Evolutionary conservation across 2,797 vertebrate genomes (phyloP).

Genomic region (Halcyon chelicuti): DNA sequence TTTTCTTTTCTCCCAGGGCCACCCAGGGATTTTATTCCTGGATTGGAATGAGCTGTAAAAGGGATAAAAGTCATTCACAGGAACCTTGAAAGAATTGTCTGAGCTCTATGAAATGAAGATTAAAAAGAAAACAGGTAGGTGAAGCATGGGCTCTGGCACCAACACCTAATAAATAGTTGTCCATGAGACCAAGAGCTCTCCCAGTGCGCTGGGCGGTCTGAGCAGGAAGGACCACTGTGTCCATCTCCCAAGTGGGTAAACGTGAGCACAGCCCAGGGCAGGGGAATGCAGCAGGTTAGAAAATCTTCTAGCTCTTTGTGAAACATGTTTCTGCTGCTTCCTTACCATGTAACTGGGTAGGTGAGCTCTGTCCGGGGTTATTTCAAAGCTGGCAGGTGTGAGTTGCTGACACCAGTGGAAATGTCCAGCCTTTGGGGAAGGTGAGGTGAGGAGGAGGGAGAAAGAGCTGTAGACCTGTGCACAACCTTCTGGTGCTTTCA

Average conservation of each 20-base stretch:
- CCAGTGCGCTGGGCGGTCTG: fast-evolving
- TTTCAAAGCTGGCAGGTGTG: neutral
- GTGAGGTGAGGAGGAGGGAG: neutral
- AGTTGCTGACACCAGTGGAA: neutral
- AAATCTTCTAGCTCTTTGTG: neutral
- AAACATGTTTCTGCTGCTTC: fast-evolving
- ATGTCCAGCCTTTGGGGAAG: neutral
- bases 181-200: neutral
- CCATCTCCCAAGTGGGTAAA: neutral
- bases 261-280: neutral
- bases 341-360: fast-evolving
- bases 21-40: slow-evolving; percentile 56
- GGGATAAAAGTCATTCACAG: slow-evolving; percentile 22
- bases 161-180: neutral
- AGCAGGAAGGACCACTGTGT: neutral
- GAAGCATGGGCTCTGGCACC: neutral
- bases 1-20: slow-evolving; percentile 22
- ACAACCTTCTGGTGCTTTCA: neutral
- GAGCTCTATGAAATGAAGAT: slow-evolving; percentile 24
- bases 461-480: neutral
- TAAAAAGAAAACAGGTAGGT: slow-evolving; percentile 53
- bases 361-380: neutral
- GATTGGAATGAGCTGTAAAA: slow-evolving; percentile 25
- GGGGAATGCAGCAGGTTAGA: neutral
- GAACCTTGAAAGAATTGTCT: slow-evolving; percentile 42